Percentiles rank a stretch among this genome's conserved stretches.
These are phyloP conservation scores for Triplophysa dalaica DNA, from an alignment of 2,113 vertebrate genomes.

Conservation along the genomic window DNA sequence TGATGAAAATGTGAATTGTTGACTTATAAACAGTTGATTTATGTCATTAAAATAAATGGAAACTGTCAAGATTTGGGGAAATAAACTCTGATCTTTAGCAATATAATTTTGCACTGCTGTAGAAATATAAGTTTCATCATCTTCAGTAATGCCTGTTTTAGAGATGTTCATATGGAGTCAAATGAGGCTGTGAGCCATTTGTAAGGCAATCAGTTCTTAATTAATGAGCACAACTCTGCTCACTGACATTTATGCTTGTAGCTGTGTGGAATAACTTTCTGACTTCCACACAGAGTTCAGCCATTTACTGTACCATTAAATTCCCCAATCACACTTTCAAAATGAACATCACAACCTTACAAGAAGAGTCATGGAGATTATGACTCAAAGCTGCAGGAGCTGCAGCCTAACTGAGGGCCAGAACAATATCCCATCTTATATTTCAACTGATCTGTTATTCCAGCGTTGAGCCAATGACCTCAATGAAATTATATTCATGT, in stretches of 20 bases:
- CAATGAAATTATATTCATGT: background rate
- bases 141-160: slow-evolving; percentile 42
- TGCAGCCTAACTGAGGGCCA: background rate
- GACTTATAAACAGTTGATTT: slow-evolving; percentile 25
- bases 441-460: background rate
- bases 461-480: no score
- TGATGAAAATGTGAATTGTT: slow-evolving; percentile 10
- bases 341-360: slow-evolving; percentile 29
- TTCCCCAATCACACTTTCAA: slow-evolving; percentile 36
- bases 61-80: slow-evolving; percentile 32
- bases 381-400: background rate
- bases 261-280: slow-evolving; percentile 57
- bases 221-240: slow-evolving; percentile 67
- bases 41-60: slow-evolving; percentile 25
- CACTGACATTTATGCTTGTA: slow-evolving; percentile 67
- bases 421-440: background rate
- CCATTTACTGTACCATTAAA: slow-evolving; percentile 44
- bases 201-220: slow-evolving; percentile 70
- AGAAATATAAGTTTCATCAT: slow-evolving; percentile 33
- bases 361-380: slow-evolving; percentile 8
- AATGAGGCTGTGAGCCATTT: slow-evolving; percentile 64
- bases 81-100: slow-evolving; percentile 33
- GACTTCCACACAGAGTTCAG: slow-evolving; percentile 56
- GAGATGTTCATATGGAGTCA: slow-evolving; percentile 51
- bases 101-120: slow-evolving; percentile 18